Evolutionary conservation across 1,140 invertebrate genomes (phyloP).

Genomic region (Holcopasites calliopsidis): DNA sequence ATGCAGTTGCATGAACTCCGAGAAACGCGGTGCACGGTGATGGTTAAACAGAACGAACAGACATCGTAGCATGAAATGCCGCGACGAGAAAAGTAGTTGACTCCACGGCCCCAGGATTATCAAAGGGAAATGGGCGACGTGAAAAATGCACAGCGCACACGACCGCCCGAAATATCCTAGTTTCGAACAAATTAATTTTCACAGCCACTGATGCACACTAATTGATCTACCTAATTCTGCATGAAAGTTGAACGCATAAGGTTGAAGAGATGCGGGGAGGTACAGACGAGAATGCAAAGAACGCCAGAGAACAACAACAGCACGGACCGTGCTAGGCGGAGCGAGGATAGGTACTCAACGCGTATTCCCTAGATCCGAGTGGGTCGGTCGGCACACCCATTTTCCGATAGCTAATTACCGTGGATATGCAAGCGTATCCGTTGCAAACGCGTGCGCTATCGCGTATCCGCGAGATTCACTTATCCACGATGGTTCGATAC

Average conservation of each 20-base stretch:
- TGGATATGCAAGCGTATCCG: constrained; percentile 34
- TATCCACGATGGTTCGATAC: constrained; percentile 21
- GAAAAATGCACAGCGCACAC: neutral
- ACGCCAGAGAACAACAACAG: neutral
- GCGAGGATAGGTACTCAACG: constrained; percentile 28
- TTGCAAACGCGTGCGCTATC: constrained; percentile 38
- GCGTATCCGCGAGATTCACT: constrained; percentile 24
- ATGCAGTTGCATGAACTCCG: constrained; percentile 19
- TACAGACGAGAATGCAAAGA: neutral
- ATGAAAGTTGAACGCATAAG: too few relatives aligned
- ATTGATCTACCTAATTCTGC: too few relatives aligned
- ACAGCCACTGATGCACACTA: too few relatives aligned
- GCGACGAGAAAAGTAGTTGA: neutral
- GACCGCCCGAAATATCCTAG: neutral
- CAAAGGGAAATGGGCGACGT: constrained; percentile 6
- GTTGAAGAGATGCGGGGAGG: too few relatives aligned
- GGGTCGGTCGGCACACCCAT: constrained; percentile 44
- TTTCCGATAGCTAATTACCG: constrained; percentile 62
- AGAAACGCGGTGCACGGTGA: neutral
- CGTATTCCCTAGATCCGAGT: constrained; percentile 34
- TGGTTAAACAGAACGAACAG: constrained; percentile 27
- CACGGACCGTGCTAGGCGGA: neutral
- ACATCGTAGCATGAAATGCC: neutral
- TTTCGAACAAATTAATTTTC: too few relatives aligned
- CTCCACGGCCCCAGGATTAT: neutral